These are phyloP conservation scores for Caerostris darwini DNA, from an alignment of 1,140 invertebrate species.

Conservation along the genomic window DNA sequence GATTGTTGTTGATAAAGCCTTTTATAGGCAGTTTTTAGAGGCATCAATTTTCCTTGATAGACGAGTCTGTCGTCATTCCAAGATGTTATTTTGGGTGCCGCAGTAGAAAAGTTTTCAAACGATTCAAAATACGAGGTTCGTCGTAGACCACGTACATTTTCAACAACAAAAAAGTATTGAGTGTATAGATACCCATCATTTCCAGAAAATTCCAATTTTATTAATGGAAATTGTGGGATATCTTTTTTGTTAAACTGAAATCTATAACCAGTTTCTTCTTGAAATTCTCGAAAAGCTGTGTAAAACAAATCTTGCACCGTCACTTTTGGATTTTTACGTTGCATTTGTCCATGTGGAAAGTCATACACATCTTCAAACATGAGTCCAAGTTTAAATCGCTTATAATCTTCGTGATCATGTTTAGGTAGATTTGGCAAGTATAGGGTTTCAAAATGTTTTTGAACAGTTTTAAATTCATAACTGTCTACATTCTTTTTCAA, in stretches of 20 bases:
- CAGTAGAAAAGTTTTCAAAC: background rate
- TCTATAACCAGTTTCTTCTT: constrained; percentile 1
- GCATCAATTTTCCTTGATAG: background rate
- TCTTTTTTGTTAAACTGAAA: background rate
- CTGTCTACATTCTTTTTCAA: no score
- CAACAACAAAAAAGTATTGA: constrained; percentile 37
- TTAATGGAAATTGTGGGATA: background rate
- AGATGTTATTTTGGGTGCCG: background rate
- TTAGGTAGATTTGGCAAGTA: no score
- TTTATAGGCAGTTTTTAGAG: background rate
- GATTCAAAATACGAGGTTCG: constrained; percentile 18
- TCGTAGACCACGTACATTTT: background rate
- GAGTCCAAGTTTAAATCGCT: no score
- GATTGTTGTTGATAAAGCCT: background rate
- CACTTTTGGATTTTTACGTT: no score
- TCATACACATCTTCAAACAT: no score
- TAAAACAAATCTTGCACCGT: background rate
- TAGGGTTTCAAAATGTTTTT: no score
- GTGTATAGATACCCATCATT: background rate
- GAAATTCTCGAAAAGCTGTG: background rate
- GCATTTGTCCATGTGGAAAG: no score
- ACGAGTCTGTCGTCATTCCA: constrained; percentile 10
- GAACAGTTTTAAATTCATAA: no score
- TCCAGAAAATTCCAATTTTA: background rate
- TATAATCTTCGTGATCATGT: no score